phyloP scores from a whole-genome alignment of 2,797 vertebrate genomes.

The Pampus argenteus region DNA sequence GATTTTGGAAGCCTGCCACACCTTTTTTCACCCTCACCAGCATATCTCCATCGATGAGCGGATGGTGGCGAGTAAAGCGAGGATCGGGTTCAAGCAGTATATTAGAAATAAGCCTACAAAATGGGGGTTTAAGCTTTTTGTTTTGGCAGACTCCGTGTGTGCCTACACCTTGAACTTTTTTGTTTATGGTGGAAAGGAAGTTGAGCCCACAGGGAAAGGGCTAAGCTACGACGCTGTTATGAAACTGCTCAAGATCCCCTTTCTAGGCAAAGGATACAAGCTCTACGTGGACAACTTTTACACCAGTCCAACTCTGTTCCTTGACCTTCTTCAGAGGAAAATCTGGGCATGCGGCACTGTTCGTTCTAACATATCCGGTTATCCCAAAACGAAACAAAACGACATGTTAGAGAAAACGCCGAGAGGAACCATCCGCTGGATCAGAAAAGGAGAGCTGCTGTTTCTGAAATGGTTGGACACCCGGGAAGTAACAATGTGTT shows the following conservation, averaged over 20 bases:
- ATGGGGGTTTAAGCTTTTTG: slow-evolving; percentile 80
- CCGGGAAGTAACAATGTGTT: slow-evolving; percentile 66
- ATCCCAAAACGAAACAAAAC: slow-evolving; percentile 44
- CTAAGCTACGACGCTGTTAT: slow-evolving; percentile 71
- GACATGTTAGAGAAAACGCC: slow-evolving; percentile 41
- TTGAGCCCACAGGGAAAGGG: slow-evolving; percentile 53
- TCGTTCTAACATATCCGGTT: slow-evolving; percentile 50
- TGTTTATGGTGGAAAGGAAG: slow-evolving; percentile 66
- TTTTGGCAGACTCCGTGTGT: slow-evolving; percentile 71
- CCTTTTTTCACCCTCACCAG: slow-evolving; percentile 71
- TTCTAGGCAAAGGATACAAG: slow-evolving; percentile 77
- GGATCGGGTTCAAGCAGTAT: slow-evolving; percentile 73
- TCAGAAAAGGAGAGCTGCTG: slow-evolving; percentile 57
- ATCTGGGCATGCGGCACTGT: slow-evolving; percentile 72
- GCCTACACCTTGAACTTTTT: slow-evolving; percentile 79
- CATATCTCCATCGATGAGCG: slow-evolving; percentile 78
- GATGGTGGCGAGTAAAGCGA: slow-evolving; percentile 77
- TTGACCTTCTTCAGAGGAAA: slow-evolving; percentile 63
- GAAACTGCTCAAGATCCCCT: slow-evolving; percentile 58
- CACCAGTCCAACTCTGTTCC: slow-evolving; percentile 74
- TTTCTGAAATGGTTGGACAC: slow-evolving; percentile 72
- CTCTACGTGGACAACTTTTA: slow-evolving; percentile 81
- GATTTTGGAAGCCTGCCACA: slow-evolving; percentile 68
- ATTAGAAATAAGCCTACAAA: slow-evolving; percentile 75
- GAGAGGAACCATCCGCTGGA: slow-evolving; percentile 69